These are phyloP conservation scores for Mesoclemmys tuberculata DNA, from an alignment of 2,113 vertebrate genomes.

Conservation along the genomic window DNA sequence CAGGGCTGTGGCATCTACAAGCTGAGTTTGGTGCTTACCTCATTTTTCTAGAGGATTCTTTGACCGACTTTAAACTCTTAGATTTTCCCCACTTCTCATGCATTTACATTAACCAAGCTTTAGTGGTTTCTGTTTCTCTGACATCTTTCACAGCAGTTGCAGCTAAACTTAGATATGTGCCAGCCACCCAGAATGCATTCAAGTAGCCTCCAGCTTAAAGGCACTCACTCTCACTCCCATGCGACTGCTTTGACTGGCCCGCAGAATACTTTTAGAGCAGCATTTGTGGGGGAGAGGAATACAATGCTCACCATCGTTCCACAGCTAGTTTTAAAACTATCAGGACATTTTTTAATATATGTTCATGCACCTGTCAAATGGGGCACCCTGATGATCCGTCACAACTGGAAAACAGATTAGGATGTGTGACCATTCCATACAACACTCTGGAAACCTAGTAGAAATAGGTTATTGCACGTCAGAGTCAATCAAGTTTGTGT, in stretches of 20 bases:
- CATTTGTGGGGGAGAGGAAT: constrained; percentile 16
- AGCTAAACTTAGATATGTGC: fast-evolving
- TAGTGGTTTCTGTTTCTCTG: neutral
- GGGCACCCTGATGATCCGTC: neutral
- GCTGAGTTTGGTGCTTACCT: neutral
- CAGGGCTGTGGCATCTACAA: neutral
- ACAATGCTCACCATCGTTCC: constrained; percentile 10
- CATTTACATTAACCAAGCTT: fast-evolving
- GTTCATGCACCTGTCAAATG: neutral
- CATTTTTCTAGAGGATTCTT: neutral
- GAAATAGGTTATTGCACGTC: neutral
- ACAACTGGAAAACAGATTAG: neutral
- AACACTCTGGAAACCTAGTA: neutral
- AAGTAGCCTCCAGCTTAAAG: neutral
- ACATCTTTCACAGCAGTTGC: fast-evolving
- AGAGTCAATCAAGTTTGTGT: neutral
- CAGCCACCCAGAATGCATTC: neutral
- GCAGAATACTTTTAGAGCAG: constrained; percentile 8
- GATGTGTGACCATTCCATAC: neutral
- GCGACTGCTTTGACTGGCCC: neutral
- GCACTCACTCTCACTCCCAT: neutral
- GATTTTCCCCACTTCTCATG: neutral
- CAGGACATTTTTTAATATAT: neutral
- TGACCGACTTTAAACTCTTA: neutral
- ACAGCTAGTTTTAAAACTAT: neutral